Percentiles rank a stretch among this genome's conserved stretches.
Evolutionary conservation across 2,113 vertebrate species (phyloP).

Genomic region (Notarius quadriscutis): DNA sequence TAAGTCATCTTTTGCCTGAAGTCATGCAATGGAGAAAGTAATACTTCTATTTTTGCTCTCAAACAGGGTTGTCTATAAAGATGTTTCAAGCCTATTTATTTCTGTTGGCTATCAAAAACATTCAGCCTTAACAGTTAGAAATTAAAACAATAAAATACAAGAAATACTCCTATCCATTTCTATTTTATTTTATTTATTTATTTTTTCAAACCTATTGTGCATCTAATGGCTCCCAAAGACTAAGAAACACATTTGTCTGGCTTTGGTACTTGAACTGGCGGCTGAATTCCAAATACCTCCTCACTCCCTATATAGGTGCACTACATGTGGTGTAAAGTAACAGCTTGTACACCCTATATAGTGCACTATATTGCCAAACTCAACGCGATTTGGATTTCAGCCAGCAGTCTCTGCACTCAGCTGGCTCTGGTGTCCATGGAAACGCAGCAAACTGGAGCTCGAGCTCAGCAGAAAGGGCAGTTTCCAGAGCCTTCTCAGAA

Average conservation of each 20-base stretch:
- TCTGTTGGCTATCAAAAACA: background rate
- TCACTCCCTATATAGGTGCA: no score
- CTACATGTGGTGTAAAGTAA: background rate
- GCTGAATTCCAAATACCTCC: background rate
- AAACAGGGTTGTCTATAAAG: background rate
- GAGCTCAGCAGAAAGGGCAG: background rate
- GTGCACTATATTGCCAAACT: background rate
- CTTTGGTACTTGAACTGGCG: background rate
- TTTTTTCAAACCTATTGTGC: background rate
- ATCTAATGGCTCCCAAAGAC: background rate
- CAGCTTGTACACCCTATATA: background rate
- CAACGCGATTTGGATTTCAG: background rate
- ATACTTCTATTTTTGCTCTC: slow-evolving; percentile 17
- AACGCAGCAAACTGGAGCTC: slow-evolving; percentile 56
- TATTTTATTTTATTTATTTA: background rate
- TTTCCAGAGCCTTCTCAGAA: background rate
- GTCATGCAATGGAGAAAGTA: background rate
- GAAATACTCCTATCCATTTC: background rate
- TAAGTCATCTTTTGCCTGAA: slow-evolving; percentile 12
- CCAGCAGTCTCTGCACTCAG: slow-evolving; percentile 12
- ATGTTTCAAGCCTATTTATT: background rate
- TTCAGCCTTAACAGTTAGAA: background rate
- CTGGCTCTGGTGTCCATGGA: slow-evolving; percentile 59
- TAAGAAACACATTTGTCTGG: background rate
- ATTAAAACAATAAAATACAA: background rate